These are phyloP conservation scores for Anastrepha ludens DNA, from an alignment of 1,140 invertebrate species.

Conservation along the genomic window DNA sequence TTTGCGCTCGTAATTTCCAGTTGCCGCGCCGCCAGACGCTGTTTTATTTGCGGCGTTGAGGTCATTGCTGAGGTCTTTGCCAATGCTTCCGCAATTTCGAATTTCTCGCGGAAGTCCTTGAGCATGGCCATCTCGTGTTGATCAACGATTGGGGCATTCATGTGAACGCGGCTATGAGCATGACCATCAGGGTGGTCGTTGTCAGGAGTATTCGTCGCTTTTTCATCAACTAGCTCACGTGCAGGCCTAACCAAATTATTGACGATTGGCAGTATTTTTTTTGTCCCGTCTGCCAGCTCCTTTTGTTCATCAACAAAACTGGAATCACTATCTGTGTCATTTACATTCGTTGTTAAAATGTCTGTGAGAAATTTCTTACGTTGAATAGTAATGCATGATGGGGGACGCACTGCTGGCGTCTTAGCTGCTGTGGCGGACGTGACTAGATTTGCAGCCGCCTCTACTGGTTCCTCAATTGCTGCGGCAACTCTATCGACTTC, in stretches of 20 bases:
- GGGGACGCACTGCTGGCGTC: conserved; percentile 22
- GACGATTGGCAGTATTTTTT: conserved; percentile 30
- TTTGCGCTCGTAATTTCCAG: conserved; percentile 75
- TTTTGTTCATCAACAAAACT: conserved; percentile 31
- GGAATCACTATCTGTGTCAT: conserved; percentile 14
- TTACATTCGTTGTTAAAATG: conserved; percentile 38
- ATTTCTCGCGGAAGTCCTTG: conserved; percentile 75
- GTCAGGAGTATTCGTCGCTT: not conserved
- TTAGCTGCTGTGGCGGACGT: not conserved
- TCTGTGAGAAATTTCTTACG: conserved; percentile 56
- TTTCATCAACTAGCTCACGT: not conserved
- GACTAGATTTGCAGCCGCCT: not conserved
- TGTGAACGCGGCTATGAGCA: not conserved
- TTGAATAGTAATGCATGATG: conserved; percentile 54
- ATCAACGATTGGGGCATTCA: conserved; percentile 40
- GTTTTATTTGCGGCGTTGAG: conserved; percentile 75
- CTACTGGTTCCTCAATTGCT: not conserved
- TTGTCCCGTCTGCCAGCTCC: conserved; percentile 39
- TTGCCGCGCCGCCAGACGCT: conserved; percentile 76
- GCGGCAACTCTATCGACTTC: not conserved
- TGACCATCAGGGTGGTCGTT: not conserved
- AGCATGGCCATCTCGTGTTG: conserved; percentile 60
- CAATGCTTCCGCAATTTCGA: conserved; percentile 78
- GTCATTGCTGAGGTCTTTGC: conserved; percentile 78
- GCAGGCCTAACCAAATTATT: conserved; percentile 38